phyloP scores from a whole-genome alignment of 2,797 vertebrate genomes.

The Chloroceryle amazona region DNA sequence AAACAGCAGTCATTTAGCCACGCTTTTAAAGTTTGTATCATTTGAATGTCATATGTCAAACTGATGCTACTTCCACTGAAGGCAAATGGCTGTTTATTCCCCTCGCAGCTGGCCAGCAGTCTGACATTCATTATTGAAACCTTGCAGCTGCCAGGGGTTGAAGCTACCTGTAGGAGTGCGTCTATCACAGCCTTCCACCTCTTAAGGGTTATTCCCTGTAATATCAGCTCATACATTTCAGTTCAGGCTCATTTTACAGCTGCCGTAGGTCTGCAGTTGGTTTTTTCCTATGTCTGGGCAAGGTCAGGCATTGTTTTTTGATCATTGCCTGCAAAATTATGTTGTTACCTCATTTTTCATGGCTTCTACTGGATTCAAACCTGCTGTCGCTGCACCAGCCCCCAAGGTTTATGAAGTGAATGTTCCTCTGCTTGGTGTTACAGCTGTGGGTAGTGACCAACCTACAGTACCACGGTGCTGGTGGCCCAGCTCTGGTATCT shows the following conservation, averaged over 20 bases:
- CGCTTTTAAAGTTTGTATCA: slow-evolving; percentile 45
- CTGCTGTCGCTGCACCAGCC: neutral
- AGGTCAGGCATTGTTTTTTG: neutral
- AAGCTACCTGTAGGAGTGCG: slow-evolving; percentile 51
- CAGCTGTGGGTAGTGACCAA: neutral
- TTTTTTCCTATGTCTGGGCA: neutral
- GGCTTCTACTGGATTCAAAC: neutral
- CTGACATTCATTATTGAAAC: slow-evolving; percentile 66
- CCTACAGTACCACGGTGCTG: neutral
- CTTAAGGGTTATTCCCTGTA: slow-evolving; percentile 18
- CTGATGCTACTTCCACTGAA: slow-evolving; percentile 31
- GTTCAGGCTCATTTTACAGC: slow-evolving; percentile 23
- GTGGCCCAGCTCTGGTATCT: neutral
- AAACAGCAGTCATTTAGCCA: slow-evolving; percentile 51
- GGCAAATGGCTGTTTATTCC: slow-evolving; percentile 70
- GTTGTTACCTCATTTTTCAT: neutral
- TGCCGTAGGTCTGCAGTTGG: neutral
- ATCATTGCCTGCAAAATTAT: neutral
- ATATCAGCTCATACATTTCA: neutral
- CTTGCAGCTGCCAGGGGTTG: slow-evolving; percentile 44
- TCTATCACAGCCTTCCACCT: slow-evolving; percentile 43
- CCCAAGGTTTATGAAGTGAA: neutral
- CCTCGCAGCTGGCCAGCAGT: slow-evolving; percentile 53
- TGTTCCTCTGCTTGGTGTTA: neutral
- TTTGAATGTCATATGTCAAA: slow-evolving; percentile 73